A percentile compares a stretch with the other conserved stretches of the same genome.
phyloP scores from a whole-genome alignment of 2,113 vertebrate genomes.

The Patagioenas fasciata region DNA sequence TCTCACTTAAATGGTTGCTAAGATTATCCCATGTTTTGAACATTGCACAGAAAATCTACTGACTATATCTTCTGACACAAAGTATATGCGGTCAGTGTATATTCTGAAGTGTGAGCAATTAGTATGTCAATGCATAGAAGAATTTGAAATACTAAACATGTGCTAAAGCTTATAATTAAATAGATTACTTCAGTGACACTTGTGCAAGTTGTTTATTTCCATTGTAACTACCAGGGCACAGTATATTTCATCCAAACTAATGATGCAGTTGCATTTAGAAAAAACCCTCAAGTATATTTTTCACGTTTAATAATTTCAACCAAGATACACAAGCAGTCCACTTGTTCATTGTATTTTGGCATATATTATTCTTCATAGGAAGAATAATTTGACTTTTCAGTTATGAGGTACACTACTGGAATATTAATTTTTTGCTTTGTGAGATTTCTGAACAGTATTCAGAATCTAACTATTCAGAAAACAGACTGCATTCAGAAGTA shows the following conservation, averaged over 20 bases:
- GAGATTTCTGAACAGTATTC: background rate
- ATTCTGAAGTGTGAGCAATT: constrained; percentile 15
- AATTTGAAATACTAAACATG: constrained; percentile 1
- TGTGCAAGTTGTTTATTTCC: constrained; percentile 13
- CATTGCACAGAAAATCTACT: background rate
- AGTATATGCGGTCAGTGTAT: background rate
- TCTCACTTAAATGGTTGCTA: background rate
- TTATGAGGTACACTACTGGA: background rate
- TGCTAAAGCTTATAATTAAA: background rate
- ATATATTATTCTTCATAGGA: background rate
- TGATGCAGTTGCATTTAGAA: background rate
- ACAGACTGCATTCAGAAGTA: background rate
- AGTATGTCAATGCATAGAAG: background rate
- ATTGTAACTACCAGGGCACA: background rate
- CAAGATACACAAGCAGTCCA: background rate
- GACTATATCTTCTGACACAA: background rate
- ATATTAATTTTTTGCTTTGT: background rate
- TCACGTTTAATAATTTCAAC: background rate
- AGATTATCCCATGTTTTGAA: background rate
- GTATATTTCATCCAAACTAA: background rate
- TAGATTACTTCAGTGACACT: constrained; percentile 3
- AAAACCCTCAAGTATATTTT: background rate
- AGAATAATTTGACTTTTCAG: background rate
- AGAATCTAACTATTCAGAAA: background rate
- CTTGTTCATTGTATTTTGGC: background rate